These are phyloP conservation scores for Cynodonichthys magdalenae DNA, from an alignment of 2,797 vertebrate species.

Conservation along the genomic window DNA sequence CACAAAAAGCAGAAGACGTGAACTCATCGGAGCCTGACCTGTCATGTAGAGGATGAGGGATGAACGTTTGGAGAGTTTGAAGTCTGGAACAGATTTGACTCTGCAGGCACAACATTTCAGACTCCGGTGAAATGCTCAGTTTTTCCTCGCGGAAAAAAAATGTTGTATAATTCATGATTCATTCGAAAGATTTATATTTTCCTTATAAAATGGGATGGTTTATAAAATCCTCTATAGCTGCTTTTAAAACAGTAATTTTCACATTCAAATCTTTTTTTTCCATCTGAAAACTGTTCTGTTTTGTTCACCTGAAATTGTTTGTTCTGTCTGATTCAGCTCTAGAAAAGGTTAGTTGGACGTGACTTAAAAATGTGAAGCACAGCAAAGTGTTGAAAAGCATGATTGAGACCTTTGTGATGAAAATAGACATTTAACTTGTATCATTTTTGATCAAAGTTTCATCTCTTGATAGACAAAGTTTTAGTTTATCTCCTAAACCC, in stretches of 20 bases:
- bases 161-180: slow-evolving; percentile 7
- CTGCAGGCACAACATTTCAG: slow-evolving; percentile 50
- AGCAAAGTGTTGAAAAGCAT: slow-evolving; percentile 22
- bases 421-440: slow-evolving; percentile 21
- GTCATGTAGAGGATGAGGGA: slow-evolving; percentile 55
- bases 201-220: not conserved
- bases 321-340: slow-evolving; percentile 1
- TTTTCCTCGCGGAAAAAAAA: slow-evolving; percentile 1
- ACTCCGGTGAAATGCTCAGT: slow-evolving; percentile 30
- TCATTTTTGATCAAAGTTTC: slow-evolving; percentile 6
- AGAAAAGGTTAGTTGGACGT: slow-evolving; percentile 28
- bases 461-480: not conserved
- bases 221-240: slow-evolving; percentile 9
- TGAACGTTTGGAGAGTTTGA: slow-evolving; percentile 50
- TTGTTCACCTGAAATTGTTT: slow-evolving; percentile 5
- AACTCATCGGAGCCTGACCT: slow-evolving; percentile 51
- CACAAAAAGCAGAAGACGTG: slow-evolving; percentile 29
- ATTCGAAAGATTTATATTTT: slow-evolving; percentile 24
- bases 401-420: slow-evolving; percentile 2
- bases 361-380: slow-evolving; percentile 32
- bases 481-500: too few species aligned
- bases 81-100: slow-evolving; percentile 48
- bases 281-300: slow-evolving; percentile 4
- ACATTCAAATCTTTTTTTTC: not conserved
- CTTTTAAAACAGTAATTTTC: slow-evolving; percentile 20